Base-by-base conservation (phyloP, 2,888 invertebrate species). In the Cosmopolites sordidus region DNA sequence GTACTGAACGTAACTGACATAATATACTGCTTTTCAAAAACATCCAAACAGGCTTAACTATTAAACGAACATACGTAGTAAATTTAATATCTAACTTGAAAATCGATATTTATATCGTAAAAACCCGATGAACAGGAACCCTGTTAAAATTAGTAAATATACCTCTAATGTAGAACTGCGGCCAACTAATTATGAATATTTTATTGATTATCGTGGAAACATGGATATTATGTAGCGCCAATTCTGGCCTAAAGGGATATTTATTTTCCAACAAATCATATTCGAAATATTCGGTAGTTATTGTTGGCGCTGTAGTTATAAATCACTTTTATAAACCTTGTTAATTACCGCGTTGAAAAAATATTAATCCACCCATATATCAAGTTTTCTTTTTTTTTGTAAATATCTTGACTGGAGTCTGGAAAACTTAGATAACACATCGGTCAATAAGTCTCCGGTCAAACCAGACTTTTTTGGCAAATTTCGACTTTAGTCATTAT, bases 201-300 rank as follows among this genome's bases (percentile, higher is more conserved):
- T 45, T 37, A 45, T 45, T 45, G 45, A 45, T 45, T 45, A 45
- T 45, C 37, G 29, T 29, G 27, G 17, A 14, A 43, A 22, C 18
- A 45, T 45, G 37, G 45, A 45, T 45, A 45, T 45, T 17, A 45
- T 45, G 45, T 45, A 45, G 37, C 45, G 37, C 37, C 45, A 45
- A 45, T 45, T 45, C 16, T 45, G 33, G 37, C 37, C 45, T 45
- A 16, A 33, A 37, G 44, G 45, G 45, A 45, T 46, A 46, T 46
- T 46, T 46, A 46, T 46, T 46, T 46, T 46, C 39, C 39, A 46
- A 46, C 46, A 46, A 46, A 46, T 46, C 46, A 46, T 46, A 22
- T 22, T 46, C 37, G 16, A 22, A 38, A 46, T 37, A 46, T 46
- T 46, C 22, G 15, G 39, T 46, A 39, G 39, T 15, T 38, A 39